Evolutionary conservation across 2,113 vertebrate genomes (phyloP).

Genomic region (Antechinus stuartii): DNA sequence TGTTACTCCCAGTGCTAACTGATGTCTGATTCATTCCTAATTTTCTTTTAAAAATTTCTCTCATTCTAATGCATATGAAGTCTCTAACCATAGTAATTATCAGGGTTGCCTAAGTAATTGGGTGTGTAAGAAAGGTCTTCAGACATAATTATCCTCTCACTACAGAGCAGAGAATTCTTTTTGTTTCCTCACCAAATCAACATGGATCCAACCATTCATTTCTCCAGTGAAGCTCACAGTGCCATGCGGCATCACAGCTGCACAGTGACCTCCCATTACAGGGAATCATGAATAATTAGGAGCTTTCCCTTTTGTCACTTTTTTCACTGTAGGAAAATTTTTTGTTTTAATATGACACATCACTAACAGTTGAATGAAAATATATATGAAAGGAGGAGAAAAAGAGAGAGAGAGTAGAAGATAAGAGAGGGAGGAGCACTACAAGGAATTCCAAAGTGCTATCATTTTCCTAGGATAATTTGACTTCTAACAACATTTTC

Average conservation of each 20-base stretch:
- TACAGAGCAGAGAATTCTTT: neutral
- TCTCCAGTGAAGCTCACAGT: neutral
- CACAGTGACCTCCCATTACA: neutral
- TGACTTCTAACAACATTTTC: neutral
- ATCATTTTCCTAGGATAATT: neutral
- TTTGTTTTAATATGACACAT: neutral
- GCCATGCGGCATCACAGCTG: neutral
- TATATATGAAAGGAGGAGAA: neutral
- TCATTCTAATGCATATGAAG: neutral
- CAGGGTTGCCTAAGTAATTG: neutral
- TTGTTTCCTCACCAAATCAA: neutral
- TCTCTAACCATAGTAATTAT: neutral
- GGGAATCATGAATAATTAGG: neutral
- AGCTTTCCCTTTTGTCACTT: neutral
- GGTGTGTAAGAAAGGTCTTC: neutral
- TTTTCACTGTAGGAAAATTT: neutral
- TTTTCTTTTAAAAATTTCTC: neutral
- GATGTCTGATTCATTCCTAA: neutral
- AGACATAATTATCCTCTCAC: constrained; percentile 9
- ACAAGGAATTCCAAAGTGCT: neutral
- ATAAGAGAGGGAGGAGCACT: neutral
- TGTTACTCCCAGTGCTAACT: neutral
- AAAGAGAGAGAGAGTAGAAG: neutral
- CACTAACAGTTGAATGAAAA: neutral
- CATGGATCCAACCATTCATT: neutral